Conservation (phyloP, 92 coral and sea anemone genomes). For the Palythoa heliodiscus region DNA sequence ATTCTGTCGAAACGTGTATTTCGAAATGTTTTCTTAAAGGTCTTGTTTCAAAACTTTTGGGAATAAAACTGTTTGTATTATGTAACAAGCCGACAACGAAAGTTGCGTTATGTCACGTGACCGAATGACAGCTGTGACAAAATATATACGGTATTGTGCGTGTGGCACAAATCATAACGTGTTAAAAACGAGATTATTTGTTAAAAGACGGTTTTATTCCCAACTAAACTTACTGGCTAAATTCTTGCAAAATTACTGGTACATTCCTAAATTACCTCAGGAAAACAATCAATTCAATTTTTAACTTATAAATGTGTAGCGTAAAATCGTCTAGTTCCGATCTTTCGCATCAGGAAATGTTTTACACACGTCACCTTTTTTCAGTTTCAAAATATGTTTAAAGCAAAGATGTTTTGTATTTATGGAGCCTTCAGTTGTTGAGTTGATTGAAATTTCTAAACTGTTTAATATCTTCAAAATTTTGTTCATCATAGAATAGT, state of each 20-base stretch:
- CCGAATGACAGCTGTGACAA: neutral
- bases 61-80: neutral
- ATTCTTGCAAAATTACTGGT: neutral
- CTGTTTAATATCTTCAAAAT: neutral
- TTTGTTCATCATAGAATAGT: neutral
- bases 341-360: too few species aligned
- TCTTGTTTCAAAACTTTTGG: neutral
- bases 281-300: neutral
- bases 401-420: neutral
- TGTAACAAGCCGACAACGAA: neutral
- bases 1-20: neutral
- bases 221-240: neutral
- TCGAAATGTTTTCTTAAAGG: neutral
- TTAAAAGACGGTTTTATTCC: neutral
- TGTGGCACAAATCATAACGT: slow-evolving; percentile 1
- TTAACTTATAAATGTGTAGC: neutral
- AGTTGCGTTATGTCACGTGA: slow-evolving; percentile 18
- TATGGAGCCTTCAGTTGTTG: neutral
- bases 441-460: neutral
- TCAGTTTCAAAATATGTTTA: too few species aligned
- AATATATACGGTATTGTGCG: neutral
- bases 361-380: too few species aligned
- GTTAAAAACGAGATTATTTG: slow-evolving; percentile 1
- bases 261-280: neutral
- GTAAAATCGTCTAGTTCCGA: too few species aligned